phyloP scores from a whole-genome alignment of 1,140 invertebrate genomes.

The Homalodisca vitripennis region DNA sequence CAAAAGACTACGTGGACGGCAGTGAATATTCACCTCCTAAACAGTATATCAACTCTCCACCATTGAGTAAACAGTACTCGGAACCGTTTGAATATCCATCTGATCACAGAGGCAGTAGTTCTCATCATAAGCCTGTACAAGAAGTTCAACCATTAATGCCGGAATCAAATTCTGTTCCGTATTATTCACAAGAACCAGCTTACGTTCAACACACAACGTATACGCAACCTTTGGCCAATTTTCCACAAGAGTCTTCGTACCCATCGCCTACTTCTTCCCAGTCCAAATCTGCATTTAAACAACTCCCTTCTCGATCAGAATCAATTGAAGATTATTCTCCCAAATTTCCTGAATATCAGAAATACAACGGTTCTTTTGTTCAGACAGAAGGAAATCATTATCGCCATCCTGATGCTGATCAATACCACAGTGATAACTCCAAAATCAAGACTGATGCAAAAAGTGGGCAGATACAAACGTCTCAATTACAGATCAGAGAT shows the following conservation, averaged over 20 bases:
- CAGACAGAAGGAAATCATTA: too few relatives aligned
- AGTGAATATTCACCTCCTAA: conserved; percentile 14
- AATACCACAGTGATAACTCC: too few relatives aligned
- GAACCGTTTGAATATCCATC: not conserved
- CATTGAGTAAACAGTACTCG: not conserved
- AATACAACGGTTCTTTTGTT: too few relatives aligned
- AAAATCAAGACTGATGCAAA: too few relatives aligned
- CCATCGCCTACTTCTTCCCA: not conserved
- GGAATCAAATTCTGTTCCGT: not conserved
- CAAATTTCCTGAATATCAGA: too few relatives aligned
- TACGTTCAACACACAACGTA: conserved; percentile 3
- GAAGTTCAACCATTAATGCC: not conserved
- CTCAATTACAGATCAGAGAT: not conserved
- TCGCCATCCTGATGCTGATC: too few relatives aligned
- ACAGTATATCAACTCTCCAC: conserved; percentile 20
- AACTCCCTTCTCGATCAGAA: not conserved
- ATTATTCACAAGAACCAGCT: conserved; percentile 14
- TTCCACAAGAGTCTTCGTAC: not conserved
- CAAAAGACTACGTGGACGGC: not conserved
- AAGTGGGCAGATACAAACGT: too few relatives aligned
- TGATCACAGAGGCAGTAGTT: not conserved
- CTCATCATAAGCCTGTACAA: not conserved
- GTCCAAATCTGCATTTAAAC: not conserved
- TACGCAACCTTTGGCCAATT: not conserved
- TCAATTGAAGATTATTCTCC: not conserved